Conservation (phyloP, 2,113 vertebrate genomes). For the Speoplatyrhinus poulsoni region DNA sequence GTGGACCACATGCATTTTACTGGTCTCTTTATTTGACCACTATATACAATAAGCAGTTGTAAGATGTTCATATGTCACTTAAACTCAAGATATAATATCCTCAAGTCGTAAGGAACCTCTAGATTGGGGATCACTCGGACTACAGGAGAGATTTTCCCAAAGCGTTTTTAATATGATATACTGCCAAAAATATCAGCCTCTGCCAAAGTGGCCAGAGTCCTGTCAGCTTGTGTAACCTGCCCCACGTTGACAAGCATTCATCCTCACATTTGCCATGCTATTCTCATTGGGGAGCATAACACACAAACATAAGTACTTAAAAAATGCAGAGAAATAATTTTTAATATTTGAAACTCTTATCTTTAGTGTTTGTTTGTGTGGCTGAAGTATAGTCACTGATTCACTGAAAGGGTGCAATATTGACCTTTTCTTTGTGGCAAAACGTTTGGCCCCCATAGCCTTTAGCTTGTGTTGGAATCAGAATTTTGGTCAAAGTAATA, state of each 20-base stretch:
- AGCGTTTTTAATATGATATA: constrained; percentile 41
- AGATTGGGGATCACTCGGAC: constrained; percentile 35
- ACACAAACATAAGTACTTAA: constrained; percentile 12
- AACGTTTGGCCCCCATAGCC: constrained; percentile 31
- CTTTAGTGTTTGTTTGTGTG: neutral
- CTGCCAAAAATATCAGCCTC: constrained; percentile 54
- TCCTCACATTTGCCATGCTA: constrained; percentile 40
- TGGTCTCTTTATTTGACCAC: neutral
- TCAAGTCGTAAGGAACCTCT: constrained; percentile 30
- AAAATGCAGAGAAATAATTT: neutral
- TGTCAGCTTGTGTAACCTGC: constrained; percentile 59
- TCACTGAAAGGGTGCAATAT: constrained; percentile 3
- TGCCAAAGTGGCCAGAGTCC: constrained; percentile 46
- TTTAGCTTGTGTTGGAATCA: constrained; percentile 22
- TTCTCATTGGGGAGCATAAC: constrained; percentile 24
- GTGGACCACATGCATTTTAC: neutral
- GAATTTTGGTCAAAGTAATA: neutral
- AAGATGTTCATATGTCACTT: too few species aligned
- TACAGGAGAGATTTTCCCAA: constrained; percentile 39
- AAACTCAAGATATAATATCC: constrained; percentile 4
- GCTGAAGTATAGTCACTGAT: neutral
- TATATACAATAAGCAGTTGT: neutral
- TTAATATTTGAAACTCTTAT: constrained; percentile 2
- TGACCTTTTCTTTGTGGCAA: constrained; percentile 20
- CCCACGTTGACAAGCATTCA: constrained; percentile 45